Base-by-base conservation (phyloP, 1,140 invertebrate species). In the Zaprionus capensis region DNA sequence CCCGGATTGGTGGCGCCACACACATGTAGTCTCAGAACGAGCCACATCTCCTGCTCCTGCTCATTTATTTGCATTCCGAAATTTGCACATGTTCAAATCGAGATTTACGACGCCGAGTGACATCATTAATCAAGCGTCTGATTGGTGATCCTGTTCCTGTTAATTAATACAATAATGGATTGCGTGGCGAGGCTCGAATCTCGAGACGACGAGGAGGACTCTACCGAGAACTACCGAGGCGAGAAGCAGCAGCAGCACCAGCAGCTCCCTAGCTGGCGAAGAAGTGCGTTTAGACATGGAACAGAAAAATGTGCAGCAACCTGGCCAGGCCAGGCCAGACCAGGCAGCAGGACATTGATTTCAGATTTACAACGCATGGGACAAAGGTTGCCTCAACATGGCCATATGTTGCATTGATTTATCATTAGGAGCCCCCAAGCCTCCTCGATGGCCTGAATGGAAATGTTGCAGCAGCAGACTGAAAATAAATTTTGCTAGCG, bases 151-250 rank as follows among this genome's bases (percentile, higher is more conserved):
- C 91, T 92, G 92, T 92, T 92, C 90, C 90, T 92, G 92, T 92
- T 92, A 92, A 92, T 92, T 92, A 92, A 92, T 92, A 92, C 92
- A 92, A 92, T 92, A 92, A 92, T 92, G 84, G 88, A 92, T 92
- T 87, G 91, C 78, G 71, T 81, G 87, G 41, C 71, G 73, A 70
- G 73, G 56, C 65, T 64, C 44, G 44, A 36, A 11, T 31, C 65
- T 51, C 49, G 57, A 31, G 41, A 69, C 57, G 62, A 80, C 67
- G 72, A 76, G 55, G 46, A 22, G 4, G 38, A 41, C 31, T 31
- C 31, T 31, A 31, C 31, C 31, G 31, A 31, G 31, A 34, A 34
- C 31, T 34, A 34, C 31, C 31, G 9, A 34, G 31, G 31, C 31
- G 26, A 28, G 26, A 28, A 28, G 26, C 26, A 28, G 26, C 26